Evolutionary conservation across 2,113 vertebrate species (phyloP), one percentile per base, ranked within the genome.

Genomic region (Leptodactylus fuscus): DNA sequence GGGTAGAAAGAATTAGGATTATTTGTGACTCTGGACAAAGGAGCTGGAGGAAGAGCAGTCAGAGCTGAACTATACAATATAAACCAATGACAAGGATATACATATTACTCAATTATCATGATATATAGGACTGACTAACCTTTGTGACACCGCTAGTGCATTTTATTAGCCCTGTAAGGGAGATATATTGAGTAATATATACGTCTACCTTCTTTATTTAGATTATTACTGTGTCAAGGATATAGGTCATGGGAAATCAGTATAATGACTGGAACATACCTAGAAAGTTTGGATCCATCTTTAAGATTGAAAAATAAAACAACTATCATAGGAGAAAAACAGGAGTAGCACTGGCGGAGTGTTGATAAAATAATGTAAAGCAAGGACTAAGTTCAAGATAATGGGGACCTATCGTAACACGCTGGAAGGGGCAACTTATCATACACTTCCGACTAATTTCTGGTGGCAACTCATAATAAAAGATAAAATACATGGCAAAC

Each of bases 131-230:
- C 10, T 12, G 41, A 0, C 29, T 67, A 67, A 81, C 58, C 79
- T 67, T 29, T 32, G 16, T 44, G 77, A 81, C 41, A 48, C 24
- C 5, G 24, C 13, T 10, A 11, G n/a, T n/a, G 78, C 11, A 65
- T 1, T 0, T 81, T 65, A 65, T n/a, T 46, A 62, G 77, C 3
- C 38, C 22, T 24, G 12, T 48, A 65, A 67, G 10, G 67, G n/a
- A 44, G 55, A 81, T 67, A 62, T 41, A 81, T 81, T 46, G 41
- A 65, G n/a, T 32, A 81, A 65, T 81, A 65, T 27, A 81, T 60
- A 16, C 32, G 36, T 65, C 79, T 67, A n/a, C 29, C 24, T 32
- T 27, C 38, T 67, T 6, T 32, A 67, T 44, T 49, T 62, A 36
- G 9, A 81, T 41, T 70, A 81, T 41, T 70, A 70, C 67, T 6